Conservation (phyloP, 1,140 invertebrate species). For the Campodea augens region DNA sequence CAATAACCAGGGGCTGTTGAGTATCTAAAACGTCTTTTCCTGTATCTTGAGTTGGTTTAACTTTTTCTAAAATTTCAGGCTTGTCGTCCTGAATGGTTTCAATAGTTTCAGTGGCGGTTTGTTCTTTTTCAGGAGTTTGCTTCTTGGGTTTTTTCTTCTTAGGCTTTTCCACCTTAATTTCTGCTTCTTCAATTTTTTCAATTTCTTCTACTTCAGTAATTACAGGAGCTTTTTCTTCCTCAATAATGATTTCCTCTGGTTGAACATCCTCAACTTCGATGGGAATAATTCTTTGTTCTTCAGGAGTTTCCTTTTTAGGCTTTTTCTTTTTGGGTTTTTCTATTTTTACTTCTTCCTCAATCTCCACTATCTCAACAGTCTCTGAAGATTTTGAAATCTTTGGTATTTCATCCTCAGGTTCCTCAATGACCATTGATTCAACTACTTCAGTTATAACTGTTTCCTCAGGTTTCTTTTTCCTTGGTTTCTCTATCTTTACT, state of each 20-base stretch:
- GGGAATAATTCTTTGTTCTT: background rate
- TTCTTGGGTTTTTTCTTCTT: too few relatives aligned
- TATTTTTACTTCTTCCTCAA: slow-evolving; percentile 13
- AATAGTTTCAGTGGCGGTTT: too few relatives aligned
- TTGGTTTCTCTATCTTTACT: slow-evolving; percentile 8
- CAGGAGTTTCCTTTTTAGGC: background rate
- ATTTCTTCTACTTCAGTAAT: too few relatives aligned
- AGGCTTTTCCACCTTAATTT: too few relatives aligned
- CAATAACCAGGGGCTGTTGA: background rate
- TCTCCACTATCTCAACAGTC: slow-evolving; percentile 7
- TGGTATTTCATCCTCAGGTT: slow-evolving; percentile 10
- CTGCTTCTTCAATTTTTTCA: too few relatives aligned
- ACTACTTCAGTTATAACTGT: slow-evolving; percentile 16
- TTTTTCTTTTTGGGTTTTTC: too few relatives aligned
- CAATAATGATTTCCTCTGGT: background rate
- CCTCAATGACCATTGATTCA: slow-evolving; percentile 13
- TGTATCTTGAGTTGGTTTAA: background rate
- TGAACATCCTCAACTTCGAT: background rate
- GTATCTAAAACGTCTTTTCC: background rate
- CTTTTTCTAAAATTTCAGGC: background rate
- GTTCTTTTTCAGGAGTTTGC: too few relatives aligned
- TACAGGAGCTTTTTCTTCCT: slow-evolving; percentile 1
- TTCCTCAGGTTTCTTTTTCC: slow-evolving; percentile 11
- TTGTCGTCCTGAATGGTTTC: background rate
- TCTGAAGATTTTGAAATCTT: slow-evolving; percentile 1